phyloP scores from a whole-genome alignment of 2,113 vertebrate species.

The Perca flavescens region DNA sequence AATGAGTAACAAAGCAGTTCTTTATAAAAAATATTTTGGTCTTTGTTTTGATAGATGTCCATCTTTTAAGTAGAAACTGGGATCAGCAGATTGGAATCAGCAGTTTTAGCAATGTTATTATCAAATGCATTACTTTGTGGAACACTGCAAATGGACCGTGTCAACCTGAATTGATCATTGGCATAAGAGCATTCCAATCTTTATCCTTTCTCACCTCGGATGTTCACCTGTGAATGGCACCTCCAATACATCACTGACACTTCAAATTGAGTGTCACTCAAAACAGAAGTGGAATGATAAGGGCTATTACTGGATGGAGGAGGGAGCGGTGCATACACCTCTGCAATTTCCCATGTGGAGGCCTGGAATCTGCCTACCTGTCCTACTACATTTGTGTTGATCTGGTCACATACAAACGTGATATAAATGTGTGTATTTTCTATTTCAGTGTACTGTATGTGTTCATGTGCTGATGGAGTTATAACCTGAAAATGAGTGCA shows the following conservation, averaged over 20 bases:
- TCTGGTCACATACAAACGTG: not conserved
- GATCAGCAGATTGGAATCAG: not conserved
- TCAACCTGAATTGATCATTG: constrained; percentile 12
- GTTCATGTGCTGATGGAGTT: not conserved
- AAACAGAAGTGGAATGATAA: constrained; percentile 42
- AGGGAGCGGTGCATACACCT: not conserved
- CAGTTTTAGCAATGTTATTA: not conserved
- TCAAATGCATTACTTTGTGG: not conserved
- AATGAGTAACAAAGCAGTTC: too few relatives aligned
- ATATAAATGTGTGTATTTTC: not conserved
- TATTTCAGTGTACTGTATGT: not conserved
- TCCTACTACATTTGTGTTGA: not conserved
- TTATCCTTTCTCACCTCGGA: constrained; percentile 16
- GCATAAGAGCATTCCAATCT: constrained; percentile 6
- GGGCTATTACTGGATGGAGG: not conserved
- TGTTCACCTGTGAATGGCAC: constrained; percentile 38
- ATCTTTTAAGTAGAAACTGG: too few relatives aligned
- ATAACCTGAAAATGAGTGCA: not conserved
- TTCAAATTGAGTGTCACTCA: constrained; percentile 63
- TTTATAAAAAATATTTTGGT: too few relatives aligned
- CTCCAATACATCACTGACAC: constrained; percentile 50
- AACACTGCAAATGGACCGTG: not conserved
- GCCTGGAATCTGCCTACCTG: not conserved
- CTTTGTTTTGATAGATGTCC: too few relatives aligned
- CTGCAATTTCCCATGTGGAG: not conserved